These are phyloP conservation scores for Hippocampus abdominalis DNA, from an alignment of 2,113 vertebrate genomes.

Conservation along the genomic window DNA sequence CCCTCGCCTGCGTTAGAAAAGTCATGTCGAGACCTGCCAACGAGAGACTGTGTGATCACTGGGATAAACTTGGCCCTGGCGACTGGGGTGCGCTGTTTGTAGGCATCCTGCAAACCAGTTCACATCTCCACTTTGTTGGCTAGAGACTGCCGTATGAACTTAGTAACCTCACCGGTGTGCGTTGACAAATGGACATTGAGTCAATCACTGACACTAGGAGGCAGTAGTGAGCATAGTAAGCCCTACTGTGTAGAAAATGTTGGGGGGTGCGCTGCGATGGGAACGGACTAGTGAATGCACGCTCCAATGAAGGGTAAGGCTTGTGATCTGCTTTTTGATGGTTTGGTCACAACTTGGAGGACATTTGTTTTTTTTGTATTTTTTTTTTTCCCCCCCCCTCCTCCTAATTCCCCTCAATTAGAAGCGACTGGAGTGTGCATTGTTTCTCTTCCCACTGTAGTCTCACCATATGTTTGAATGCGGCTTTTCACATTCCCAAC, in stretches of 20 bases:
- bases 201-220: slow-evolving; percentile 79
- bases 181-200: slow-evolving; percentile 75
- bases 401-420: slow-evolving; percentile 29
- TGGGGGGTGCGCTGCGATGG: slow-evolving; percentile 82
- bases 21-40: slow-evolving; percentile 99
- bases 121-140: slow-evolving; percentile 81
- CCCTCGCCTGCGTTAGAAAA: slow-evolving; percentile 93
- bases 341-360: slow-evolving; percentile 41
- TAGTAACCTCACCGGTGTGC: slow-evolving; percentile 75
- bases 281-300: slow-evolving; percentile 86
- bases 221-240: slow-evolving; percentile 82
- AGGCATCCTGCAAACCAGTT: slow-evolving; percentile 60
- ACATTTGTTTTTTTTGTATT: slow-evolving; percentile 20
- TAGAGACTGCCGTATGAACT: slow-evolving; percentile 89
- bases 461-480: slow-evolving; percentile 61
- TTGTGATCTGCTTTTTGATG: slow-evolving; percentile 46
- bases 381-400: neutral
- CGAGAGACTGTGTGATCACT: slow-evolving; percentile 94
- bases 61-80: slow-evolving; percentile 89
- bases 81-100: slow-evolving; percentile 73
- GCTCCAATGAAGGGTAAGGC: slow-evolving; percentile 79
- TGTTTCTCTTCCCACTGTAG: slow-evolving; percentile 75
- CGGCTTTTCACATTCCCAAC: slow-evolving; percentile 41
- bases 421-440: slow-evolving; percentile 77
- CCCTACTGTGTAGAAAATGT: slow-evolving; percentile 82